A percentile compares a stretch with the other conserved stretches of the same genome.
Conservation (phyloP, 1,140 invertebrate species). For the Goniozus legneri region DNA sequence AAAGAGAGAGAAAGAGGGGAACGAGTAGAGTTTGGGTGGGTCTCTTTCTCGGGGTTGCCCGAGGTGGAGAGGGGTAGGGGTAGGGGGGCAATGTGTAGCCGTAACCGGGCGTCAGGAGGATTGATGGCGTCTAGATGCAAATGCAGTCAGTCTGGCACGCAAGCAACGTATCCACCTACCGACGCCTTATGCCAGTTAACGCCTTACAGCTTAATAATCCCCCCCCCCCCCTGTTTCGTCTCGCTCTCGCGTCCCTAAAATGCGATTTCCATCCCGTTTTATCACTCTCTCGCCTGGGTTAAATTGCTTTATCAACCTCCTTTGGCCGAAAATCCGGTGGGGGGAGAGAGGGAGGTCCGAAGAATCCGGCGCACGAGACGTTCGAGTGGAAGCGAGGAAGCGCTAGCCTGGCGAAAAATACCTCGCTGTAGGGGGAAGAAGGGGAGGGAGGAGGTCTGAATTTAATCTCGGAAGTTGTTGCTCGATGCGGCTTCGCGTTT, state of each 20-base stretch:
- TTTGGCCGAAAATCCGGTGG: conserved; percentile 7
- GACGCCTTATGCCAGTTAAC: conserved; percentile 56
- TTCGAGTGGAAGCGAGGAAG: not conserved
- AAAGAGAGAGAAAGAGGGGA: conserved; percentile 14
- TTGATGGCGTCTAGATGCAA: conserved; percentile 57
- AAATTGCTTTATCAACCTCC: conserved; percentile 42
- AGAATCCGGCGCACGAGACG: not conserved
- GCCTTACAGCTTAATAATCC: conserved; percentile 56
- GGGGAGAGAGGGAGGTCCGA: not conserved
- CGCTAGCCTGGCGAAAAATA: not conserved
- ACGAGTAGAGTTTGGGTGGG: not conserved
- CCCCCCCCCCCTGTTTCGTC: conserved; percentile 14
- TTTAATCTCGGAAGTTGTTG: too few species aligned
- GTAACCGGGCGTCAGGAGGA: conserved; percentile 53
- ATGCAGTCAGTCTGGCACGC: conserved; percentile 52
- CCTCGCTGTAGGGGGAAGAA: not conserved
- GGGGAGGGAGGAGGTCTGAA: too few species aligned
- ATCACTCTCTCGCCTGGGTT: conserved; percentile 21
- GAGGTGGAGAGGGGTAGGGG: conserved; percentile 5
- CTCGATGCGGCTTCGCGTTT: too few species aligned
- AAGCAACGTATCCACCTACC: conserved; percentile 51
- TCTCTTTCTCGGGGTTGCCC: not conserved
- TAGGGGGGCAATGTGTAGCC: conserved; percentile 33
- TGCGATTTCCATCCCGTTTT: conserved; percentile 10
- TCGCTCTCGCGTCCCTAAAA: not conserved